phyloP scores from a whole-genome alignment of 1,140 invertebrate species.

The Dendroctonus ponderosae region DNA sequence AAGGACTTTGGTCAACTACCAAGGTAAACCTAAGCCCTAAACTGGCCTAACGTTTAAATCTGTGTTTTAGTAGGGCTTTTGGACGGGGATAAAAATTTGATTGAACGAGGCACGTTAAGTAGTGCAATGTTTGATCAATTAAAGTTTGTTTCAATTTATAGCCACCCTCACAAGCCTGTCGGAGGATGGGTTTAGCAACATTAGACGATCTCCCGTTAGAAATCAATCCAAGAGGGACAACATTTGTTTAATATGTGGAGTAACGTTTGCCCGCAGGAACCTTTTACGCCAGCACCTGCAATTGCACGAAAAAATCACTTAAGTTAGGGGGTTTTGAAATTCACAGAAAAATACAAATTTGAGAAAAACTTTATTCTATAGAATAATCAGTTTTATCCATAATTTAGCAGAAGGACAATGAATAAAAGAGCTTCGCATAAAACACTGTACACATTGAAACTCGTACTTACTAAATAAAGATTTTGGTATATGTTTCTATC shows the following conservation, averaged over 20 bases:
- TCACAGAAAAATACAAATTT: background rate
- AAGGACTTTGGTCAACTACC: too few species aligned
- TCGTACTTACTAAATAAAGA: slow-evolving; percentile 34
- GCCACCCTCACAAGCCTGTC: background rate
- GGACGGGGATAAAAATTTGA: too few species aligned
- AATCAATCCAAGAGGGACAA: background rate
- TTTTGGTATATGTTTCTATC: slow-evolving; percentile 33
- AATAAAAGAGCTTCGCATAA: slow-evolving; percentile 9
- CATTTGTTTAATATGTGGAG: background rate
- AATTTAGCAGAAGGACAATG: slow-evolving; percentile 23
- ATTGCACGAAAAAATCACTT: background rate
- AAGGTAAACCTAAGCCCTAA: too few species aligned
- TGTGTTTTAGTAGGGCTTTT: too few species aligned
- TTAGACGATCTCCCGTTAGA: background rate
- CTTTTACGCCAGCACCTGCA: background rate
- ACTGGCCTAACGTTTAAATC: too few species aligned
- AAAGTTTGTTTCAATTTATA: background rate
- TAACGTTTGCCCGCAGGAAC: background rate
- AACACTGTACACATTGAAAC: slow-evolving; percentile 21
- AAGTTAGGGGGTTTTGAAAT: background rate
- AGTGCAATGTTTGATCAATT: background rate
- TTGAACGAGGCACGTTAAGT: background rate
- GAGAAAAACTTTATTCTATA: background rate
- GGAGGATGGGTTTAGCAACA: background rate
- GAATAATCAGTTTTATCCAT: background rate